Evolutionary conservation across 2,797 vertebrate genomes (phyloP), one percentile per base, ranked within the genome.

Genomic region (Eulemur mongoz): DNA sequence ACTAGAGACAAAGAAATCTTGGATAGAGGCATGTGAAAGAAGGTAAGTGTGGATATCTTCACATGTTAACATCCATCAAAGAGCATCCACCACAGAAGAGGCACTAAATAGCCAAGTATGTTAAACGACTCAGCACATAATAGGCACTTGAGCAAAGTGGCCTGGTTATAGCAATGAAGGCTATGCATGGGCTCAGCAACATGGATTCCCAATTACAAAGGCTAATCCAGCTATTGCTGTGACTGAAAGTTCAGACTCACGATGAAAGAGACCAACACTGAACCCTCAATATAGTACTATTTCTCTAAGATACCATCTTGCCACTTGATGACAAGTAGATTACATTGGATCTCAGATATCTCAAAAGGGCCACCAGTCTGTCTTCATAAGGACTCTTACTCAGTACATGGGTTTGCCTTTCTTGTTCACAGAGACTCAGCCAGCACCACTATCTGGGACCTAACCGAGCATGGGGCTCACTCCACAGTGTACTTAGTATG

Each of bases 61-160:
- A 35, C 12, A 5, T 15, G 63, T 27, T 86, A 30, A 23, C 15
- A 45, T 17, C 59, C 63, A 25, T n/a, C 59, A 38, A 67, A 80
- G 15, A 18, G 30, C n/a, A 59, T 15, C 45, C 11, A 14, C 32
- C 25, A 10, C 6, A 11, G 35, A 69, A 40, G 10, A 86, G 40
- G 9, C 8, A 0, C 30, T 43, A 50, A 22, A 15, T 57, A 18
- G 52, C 43, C 1, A 0, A 32, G 30, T 52, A 17, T 1, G 48
- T 48, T 27, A 27, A 25, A 23, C 7, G 14, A 45, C 22, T 85
- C 6, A 8, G 11, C 23, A 8, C 27, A 14, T 17, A 35, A 38
- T 4, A 6, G 50, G 18, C 30, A 11, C 45, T 17, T 14, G 43
- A 45, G 7, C 4, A 30, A 35, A 52, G 35, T 35, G 48, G 32